A percentile compares a stretch with the other conserved stretches of the same genome.
These are phyloP conservation scores for Drepana falcataria DNA, from an alignment of 2,888 invertebrate species.

Conservation along the genomic window DNA sequence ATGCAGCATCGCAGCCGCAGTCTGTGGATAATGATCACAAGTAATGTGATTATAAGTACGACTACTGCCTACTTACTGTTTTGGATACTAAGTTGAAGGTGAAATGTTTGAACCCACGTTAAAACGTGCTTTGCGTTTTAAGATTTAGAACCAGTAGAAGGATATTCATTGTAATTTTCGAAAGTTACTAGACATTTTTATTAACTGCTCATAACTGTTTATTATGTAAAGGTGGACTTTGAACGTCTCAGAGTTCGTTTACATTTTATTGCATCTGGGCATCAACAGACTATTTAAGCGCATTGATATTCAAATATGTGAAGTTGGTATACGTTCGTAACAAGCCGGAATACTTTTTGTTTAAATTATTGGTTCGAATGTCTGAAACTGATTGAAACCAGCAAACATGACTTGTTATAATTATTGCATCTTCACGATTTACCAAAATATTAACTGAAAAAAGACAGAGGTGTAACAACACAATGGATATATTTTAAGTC, in stretches of 20 bases:
- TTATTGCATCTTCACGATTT: too few relatives aligned
- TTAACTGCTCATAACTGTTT: neutral
- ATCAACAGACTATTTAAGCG: neutral
- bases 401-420: too few relatives aligned
- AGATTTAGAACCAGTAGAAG: too few relatives aligned
- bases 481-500: too few relatives aligned
- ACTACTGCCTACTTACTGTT: neutral
- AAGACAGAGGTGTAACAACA: too few relatives aligned
- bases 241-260: neutral
- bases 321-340: too few relatives aligned
- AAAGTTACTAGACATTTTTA: neutral
- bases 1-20: slow-evolving; percentile 28
- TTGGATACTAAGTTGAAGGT: neutral
- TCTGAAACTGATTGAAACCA: too few relatives aligned
- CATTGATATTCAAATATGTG: neutral
- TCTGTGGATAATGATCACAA: slow-evolving; percentile 23
- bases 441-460: too few relatives aligned
- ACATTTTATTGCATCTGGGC: neutral
- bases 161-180: too few relatives aligned
- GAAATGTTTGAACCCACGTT: too few relatives aligned
- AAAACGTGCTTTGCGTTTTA: too few relatives aligned
- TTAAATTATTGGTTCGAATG: neutral
- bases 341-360: neutral
- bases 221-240: neutral
- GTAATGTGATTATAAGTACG: slow-evolving; percentile 11